phyloP scores from a whole-genome alignment of 2,797 vertebrate genomes.

The Dermochelys coriacea region DNA sequence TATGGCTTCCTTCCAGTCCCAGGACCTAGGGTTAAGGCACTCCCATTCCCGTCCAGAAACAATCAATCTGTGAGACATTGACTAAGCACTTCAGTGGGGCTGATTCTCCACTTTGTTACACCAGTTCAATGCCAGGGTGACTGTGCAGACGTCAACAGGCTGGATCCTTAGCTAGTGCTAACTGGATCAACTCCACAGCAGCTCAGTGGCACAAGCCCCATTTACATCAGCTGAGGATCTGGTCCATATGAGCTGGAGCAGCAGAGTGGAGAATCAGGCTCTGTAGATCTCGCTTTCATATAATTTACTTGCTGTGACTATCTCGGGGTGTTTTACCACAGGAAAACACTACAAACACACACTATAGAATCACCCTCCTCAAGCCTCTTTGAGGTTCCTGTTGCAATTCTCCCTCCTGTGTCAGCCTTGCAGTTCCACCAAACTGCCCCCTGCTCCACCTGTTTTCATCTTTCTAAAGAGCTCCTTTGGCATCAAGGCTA shows the following conservation, averaged over 20 bases:
- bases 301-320: not conserved
- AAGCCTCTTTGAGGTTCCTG: not conserved
- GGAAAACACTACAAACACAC: not conserved
- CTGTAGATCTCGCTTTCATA: not conserved
- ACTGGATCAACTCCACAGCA: no score
- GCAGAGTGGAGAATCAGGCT: not conserved
- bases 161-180: not conserved
- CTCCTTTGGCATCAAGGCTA: not conserved
- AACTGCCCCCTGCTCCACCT: not conserved
- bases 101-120: not conserved
- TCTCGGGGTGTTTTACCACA: not conserved
- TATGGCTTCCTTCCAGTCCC: not conserved
- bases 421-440: not conserved
- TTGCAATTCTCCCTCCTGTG: not conserved
- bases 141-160: not conserved
- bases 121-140: no score
- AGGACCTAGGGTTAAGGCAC: no score
- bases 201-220: not conserved
- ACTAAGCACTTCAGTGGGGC: not conserved
- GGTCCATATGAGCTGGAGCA: not conserved
- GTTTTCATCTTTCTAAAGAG: not conserved
- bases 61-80: not conserved
- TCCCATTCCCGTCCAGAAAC: not conserved
- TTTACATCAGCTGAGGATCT: not conserved
- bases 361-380: not conserved